Base-by-base conservation (phyloP, 2,113 vertebrate genomes). In the Stigmatopora nigra region DNA sequence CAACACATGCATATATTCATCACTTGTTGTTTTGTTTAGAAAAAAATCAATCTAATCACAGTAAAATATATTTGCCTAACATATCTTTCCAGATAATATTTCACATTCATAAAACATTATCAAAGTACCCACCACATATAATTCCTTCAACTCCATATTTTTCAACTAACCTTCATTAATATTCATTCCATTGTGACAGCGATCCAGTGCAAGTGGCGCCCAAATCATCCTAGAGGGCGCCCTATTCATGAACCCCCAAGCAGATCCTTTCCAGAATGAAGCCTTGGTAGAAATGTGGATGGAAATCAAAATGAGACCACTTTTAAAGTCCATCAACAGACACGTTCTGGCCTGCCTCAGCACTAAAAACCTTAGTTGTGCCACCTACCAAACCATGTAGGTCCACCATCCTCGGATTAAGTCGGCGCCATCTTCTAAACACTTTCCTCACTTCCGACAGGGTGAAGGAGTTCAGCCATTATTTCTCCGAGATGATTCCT, bases 301-400 rank as follows among this genome's bases (percentile, higher is more conserved):
- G 58, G 77, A 90, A 48, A 71, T 89, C 48, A 88, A 81, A 51
- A 78, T 92, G 3, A 85, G 69, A 45, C 91, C 89, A 0, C 75
- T 91, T 55, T 81, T 91, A 25, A 77, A 77, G 47, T 83, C 89
- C 12, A 51, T 91, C 67, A 86, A 77, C 75, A 83, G 75, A 45
- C 61, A 84, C 7, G 88, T 90, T 70, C 84, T 92, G 47, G 72
- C 86, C 44, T 92, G 91, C 67, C 85, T 91, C 61, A 86, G 89
- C 77, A 86, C 82, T 77, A 88, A 81, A 64, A 89, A 83, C 72
- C 89, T 92, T 83, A 92, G 84, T 82, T 91, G 90, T 73, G 69
- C 78, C 63, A 82, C 85, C 67, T 91, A 91, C 73, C 90, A 89
- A 67, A 85, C 78, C 7, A 69, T 90, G 90, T 91, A 86, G 0